phyloP scores from a whole-genome alignment of 2,113 vertebrate genomes.

The Hydrochoerus hydrochaeris region DNA sequence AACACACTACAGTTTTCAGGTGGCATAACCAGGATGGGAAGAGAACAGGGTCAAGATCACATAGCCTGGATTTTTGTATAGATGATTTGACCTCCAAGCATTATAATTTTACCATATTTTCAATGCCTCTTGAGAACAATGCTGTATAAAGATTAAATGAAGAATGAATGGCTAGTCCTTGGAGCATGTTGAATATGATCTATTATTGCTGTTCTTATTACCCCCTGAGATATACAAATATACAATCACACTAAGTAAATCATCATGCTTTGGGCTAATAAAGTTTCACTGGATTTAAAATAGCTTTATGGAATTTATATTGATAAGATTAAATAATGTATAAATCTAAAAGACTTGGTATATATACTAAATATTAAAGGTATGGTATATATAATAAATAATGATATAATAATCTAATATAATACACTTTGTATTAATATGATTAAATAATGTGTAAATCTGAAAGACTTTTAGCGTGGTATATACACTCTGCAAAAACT shows the following conservation, averaged over 20 bases:
- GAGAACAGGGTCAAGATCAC: background rate
- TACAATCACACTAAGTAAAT: background rate
- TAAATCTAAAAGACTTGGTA: background rate
- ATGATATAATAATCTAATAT: background rate
- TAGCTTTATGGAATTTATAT: constrained; percentile 32
- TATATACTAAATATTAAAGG: background rate
- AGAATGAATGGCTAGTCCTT: background rate
- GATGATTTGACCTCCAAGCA: background rate
- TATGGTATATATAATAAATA: background rate
- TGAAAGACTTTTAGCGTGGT: background rate
- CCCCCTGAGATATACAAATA: background rate
- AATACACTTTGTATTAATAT: background rate
- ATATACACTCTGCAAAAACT: background rate
- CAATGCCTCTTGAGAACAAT: background rate
- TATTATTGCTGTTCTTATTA: background rate
- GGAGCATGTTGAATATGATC: background rate
- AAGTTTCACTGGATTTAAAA: background rate
- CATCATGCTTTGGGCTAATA: background rate
- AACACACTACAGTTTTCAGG: background rate
- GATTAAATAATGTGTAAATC: constrained; percentile 55
- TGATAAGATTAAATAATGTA: constrained; percentile 44
- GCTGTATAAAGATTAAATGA: background rate
- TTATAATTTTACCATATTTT: background rate
- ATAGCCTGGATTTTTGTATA: background rate
- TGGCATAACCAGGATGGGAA: background rate